A percentile compares a stretch with the other conserved stretches of the same genome.
phyloP scores from a whole-genome alignment of 2,888 invertebrate species.

The Nephrotoma guestfalica region DNA sequence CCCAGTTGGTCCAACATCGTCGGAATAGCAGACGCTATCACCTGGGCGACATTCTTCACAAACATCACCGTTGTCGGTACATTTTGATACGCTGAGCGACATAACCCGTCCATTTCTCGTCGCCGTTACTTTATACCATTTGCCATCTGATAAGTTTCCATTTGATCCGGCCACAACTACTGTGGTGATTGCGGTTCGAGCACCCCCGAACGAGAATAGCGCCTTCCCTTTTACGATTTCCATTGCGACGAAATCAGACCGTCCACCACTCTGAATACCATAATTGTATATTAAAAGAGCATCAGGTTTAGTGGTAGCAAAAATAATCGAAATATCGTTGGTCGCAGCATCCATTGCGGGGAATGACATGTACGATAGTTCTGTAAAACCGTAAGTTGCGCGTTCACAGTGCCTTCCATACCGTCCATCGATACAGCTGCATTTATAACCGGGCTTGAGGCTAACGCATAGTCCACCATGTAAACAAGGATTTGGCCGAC shows the following conservation, averaged over 20 bases:
- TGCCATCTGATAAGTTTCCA: slow-evolving; percentile 63
- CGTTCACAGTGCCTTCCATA: slow-evolving; percentile 87
- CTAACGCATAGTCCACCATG: slow-evolving; percentile 80
- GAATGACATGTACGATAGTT: slow-evolving; percentile 81
- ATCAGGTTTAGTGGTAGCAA: slow-evolving; percentile 77
- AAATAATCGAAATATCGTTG: slow-evolving; percentile 81
- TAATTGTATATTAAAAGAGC: slow-evolving; percentile 84
- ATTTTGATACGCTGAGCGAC: slow-evolving; percentile 66
- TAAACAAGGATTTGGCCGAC: slow-evolving; percentile 84
- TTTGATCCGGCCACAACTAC: slow-evolving; percentile 47
- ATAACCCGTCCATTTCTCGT: slow-evolving; percentile 80
- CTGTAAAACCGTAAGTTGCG: slow-evolving; percentile 77
- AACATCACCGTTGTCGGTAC: slow-evolving; percentile 72
- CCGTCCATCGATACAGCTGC: slow-evolving; percentile 72
- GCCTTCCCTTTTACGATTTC: slow-evolving; percentile 75
- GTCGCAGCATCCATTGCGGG: slow-evolving; percentile 72
- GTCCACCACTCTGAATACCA: slow-evolving; percentile 71
- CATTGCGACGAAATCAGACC: slow-evolving; percentile 85
- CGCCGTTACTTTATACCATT: slow-evolving; percentile 84
- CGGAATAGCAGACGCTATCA: slow-evolving; percentile 67
- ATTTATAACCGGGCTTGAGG: slow-evolving; percentile 74
- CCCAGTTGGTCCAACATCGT: slow-evolving; percentile 80
- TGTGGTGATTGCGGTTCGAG: slow-evolving; percentile 74
- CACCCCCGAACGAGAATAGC: slow-evolving; percentile 79
- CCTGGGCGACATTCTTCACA: slow-evolving; percentile 78